A percentile compares a stretch with the other conserved stretches of the same genome.
Conservation (phyloP, 2,113 vertebrate species). For the Sminthopsis crassicaudata region DNA sequence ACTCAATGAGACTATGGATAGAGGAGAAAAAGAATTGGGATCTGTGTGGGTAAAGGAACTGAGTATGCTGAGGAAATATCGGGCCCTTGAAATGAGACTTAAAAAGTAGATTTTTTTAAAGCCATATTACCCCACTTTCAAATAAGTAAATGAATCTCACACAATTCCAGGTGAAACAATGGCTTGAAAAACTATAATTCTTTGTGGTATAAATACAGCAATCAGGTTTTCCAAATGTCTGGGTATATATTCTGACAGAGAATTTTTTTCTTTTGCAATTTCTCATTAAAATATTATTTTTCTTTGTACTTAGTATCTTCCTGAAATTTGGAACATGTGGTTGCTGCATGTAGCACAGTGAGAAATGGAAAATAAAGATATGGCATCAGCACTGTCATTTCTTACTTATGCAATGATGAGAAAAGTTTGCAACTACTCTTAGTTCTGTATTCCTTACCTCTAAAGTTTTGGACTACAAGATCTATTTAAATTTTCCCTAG, state of each 20-base stretch:
- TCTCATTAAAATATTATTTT: background rate
- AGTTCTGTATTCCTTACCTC: background rate
- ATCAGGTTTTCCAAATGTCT: background rate
- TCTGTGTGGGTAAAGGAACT: background rate
- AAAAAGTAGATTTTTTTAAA: background rate
- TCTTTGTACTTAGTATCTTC: background rate
- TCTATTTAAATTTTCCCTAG: background rate
- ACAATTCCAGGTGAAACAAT: background rate
- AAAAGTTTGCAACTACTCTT: background rate
- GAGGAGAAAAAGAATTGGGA: background rate
- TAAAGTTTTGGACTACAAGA: background rate
- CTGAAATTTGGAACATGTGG: background rate
- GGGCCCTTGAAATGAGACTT: background rate
- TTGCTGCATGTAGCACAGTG: background rate
- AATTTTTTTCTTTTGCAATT: background rate
- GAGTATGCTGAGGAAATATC: background rate
- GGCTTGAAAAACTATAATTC: background rate
- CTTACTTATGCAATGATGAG: background rate
- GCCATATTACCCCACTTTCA: background rate
- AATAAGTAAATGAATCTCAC: background rate
- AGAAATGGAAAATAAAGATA: background rate
- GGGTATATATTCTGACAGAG: background rate
- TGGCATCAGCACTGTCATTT: background rate
- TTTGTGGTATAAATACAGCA: background rate
- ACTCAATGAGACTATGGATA: background rate